A percentile compares a stretch with the other conserved stretches of the same genome.
These are phyloP conservation scores for Malthinus flaveolus DNA, from an alignment of 2,888 invertebrate genomes.

Conservation along the genomic window DNA sequence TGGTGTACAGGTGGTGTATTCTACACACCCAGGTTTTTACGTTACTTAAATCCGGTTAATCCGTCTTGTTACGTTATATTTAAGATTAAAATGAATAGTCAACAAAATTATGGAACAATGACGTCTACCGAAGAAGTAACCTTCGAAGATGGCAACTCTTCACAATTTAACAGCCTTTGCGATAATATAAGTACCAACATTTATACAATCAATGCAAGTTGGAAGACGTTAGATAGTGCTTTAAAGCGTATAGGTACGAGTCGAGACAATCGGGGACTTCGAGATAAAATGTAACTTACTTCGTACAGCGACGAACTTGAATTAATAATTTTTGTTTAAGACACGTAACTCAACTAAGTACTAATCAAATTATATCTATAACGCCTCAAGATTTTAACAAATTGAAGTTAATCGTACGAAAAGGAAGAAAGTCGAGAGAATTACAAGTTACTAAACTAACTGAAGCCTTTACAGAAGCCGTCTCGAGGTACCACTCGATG, in stretches of 20 bases:
- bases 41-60: too few species aligned
- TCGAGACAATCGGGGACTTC: slow-evolving; percentile 69
- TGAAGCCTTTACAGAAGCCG: slow-evolving; percentile 78
- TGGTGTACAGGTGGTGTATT: too few species aligned
- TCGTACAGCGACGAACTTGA: neutral
- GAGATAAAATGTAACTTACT: slow-evolving; percentile 65
- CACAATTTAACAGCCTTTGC: slow-evolving; percentile 76
- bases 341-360: slow-evolving; percentile 73
- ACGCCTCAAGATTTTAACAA: slow-evolving; percentile 75
- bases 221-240: slow-evolving; percentile 72
- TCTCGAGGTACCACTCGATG: slow-evolving; percentile 74
- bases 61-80: too few species aligned
- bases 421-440: slow-evolving; percentile 78
- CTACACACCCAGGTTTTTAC: too few species aligned
- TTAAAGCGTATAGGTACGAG: slow-evolving; percentile 75
- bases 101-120: slow-evolving; percentile 51
- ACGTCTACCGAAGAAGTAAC: slow-evolving; percentile 65
- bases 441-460: slow-evolving; percentile 83
- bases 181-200: slow-evolving; percentile 83
- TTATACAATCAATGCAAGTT: slow-evolving; percentile 74
- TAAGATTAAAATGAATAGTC: slow-evolving; percentile 29
- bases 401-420: slow-evolving; percentile 69
- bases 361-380: slow-evolving; percentile 73
- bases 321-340: slow-evolving; percentile 52
- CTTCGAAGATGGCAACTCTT: slow-evolving; percentile 71